A percentile compares a stretch with the other conserved stretches of the same genome.
These are phyloP conservation scores for Gnathonemus longibarbis DNA, from an alignment of 2,113 vertebrate species.

Conservation along the genomic window DNA sequence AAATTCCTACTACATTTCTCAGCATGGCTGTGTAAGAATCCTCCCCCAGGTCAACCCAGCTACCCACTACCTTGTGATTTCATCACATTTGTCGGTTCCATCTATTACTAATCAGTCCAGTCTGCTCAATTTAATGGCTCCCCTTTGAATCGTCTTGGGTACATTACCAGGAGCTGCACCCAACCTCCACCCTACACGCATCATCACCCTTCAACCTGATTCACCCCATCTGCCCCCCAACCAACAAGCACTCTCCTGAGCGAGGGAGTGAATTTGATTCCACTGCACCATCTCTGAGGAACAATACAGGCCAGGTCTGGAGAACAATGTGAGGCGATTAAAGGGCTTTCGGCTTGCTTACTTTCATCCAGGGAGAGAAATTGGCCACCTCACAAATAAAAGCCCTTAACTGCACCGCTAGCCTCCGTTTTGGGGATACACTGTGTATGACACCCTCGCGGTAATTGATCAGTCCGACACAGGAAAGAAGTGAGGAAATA, in stretches of 20 bases:
- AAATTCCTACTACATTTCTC: conserved; percentile 43
- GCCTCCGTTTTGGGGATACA: not conserved
- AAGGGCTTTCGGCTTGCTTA: conserved; percentile 55
- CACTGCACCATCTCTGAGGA: conserved; percentile 36
- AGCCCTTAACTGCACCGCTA: conserved; percentile 2
- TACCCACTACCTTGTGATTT: not conserved
- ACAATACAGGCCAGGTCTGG: conserved; percentile 33
- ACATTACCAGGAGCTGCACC: not conserved
- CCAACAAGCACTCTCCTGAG: not conserved
- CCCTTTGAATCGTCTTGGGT: not conserved
- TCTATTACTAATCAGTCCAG: not conserved
- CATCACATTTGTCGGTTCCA: not conserved
- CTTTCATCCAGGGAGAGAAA: conserved; percentile 56
- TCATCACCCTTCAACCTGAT: not conserved
- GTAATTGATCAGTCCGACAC: conserved; percentile 28
- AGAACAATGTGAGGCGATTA: conserved; percentile 58
- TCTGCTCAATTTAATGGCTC: not conserved
- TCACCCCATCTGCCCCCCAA: not conserved
- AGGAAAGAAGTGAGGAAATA: not conserved
- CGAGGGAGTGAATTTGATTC: conserved; percentile 23
- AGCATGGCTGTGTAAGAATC: not conserved
- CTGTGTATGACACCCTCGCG: not conserved
- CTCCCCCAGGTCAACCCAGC: not conserved
- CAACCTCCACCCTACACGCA: not conserved
- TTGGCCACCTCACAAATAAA: conserved; percentile 36